Percentiles rank a stretch among this genome's conserved stretches.
These are phyloP conservation scores for Carassius auratus DNA, from an alignment of 2,113 vertebrate species.

Conservation along the genomic window DNA sequence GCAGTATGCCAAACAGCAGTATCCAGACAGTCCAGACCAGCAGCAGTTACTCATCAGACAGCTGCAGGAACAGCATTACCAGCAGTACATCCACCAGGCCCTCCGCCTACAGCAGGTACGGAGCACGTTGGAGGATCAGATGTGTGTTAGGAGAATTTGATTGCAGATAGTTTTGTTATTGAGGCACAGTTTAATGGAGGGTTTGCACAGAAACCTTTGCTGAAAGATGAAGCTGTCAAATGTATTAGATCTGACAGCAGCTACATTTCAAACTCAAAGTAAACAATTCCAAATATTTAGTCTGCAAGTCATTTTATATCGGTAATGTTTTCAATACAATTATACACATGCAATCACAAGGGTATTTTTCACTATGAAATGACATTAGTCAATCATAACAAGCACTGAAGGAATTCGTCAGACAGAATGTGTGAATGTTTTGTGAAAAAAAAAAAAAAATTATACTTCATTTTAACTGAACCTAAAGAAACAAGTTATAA, in stretches of 20 bases:
- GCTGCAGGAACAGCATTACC: conserved; percentile 96
- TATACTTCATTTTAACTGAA: background rate
- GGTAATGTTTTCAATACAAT: background rate
- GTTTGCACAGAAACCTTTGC: background rate
- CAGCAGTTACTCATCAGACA: conserved; percentile 93
- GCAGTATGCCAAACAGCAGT: conserved; percentile 93
- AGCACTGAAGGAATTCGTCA: conserved; percentile 70
- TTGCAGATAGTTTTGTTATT: background rate
- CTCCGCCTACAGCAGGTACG: conserved; percentile 88
- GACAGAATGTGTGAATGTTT: conserved; percentile 39
- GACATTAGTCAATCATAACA: background rate
- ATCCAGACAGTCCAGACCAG: conserved; percentile 91
- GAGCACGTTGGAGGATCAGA: background rate
- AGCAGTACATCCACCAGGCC: conserved; percentile 95
- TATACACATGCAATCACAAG: background rate
- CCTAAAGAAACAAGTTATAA: background rate
- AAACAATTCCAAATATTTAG: too few relatives aligned
- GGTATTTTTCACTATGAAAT: background rate
- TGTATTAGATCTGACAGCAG: too few relatives aligned
- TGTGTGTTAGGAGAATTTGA: background rate
- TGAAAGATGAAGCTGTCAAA: too few relatives aligned
- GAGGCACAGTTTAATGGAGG: too few relatives aligned
- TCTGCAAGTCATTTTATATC: too few relatives aligned
- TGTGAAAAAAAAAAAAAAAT: conserved; percentile 63
- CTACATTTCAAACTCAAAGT: too few relatives aligned